Evolutionary conservation across 2,113 vertebrate species (phyloP).

Genomic region (Anthoscopus minutus): DNA sequence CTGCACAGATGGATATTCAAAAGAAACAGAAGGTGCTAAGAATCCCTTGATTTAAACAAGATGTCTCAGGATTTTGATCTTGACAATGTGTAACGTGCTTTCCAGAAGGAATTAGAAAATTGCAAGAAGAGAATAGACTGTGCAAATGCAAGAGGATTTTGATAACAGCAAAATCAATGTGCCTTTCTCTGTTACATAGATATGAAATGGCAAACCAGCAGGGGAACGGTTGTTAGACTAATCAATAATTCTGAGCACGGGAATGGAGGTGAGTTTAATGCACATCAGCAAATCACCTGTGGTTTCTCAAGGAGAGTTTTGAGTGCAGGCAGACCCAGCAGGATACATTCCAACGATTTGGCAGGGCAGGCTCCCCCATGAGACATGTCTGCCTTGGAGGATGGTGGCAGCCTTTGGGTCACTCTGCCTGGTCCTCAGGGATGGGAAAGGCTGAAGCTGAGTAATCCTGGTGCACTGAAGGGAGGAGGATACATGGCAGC

Average conservation of each 20-base stretch:
- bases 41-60: slow-evolving; percentile 62
- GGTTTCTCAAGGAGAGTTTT: background rate
- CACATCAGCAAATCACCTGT: background rate
- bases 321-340: background rate
- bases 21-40: slow-evolving; percentile 59
- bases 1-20: slow-evolving; percentile 33
- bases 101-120: slow-evolving; percentile 40
- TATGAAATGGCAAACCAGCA: background rate
- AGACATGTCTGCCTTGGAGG: background rate
- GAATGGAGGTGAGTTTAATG: background rate
- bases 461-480: background rate
- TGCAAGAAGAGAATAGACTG: background rate
- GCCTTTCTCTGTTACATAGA: background rate
- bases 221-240: background rate
- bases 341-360: background rate
- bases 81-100: slow-evolving; percentile 36
- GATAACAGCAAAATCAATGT: slow-evolving; percentile 17
- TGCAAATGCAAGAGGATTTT: slow-evolving; percentile 23
- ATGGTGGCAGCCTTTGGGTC: background rate
- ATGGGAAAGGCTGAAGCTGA: background rate
- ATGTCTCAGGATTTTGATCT: slow-evolving; percentile 47
- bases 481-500: background rate
- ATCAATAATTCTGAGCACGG: slow-evolving; percentile 19
- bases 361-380: background rate
- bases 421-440: rapidly evolving